A percentile compares a stretch with the other conserved stretches of the same genome.
These are phyloP conservation scores for Hemistola chrysoprasaria DNA, from an alignment of 2,888 invertebrate species.

Conservation along the genomic window DNA sequence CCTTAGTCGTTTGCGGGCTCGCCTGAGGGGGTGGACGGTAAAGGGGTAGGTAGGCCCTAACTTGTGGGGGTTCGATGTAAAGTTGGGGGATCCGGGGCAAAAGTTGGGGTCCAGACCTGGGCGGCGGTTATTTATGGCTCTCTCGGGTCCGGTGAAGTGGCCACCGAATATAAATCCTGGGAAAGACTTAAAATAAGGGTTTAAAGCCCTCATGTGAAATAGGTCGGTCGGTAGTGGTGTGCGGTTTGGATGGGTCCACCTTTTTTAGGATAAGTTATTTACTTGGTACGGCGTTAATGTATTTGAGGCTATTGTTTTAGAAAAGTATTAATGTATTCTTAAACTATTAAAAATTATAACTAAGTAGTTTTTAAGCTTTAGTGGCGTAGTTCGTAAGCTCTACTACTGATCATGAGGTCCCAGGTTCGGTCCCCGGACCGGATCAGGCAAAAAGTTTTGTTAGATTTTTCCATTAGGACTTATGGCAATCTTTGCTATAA, in stretches of 20 bases:
- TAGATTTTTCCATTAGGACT: too few relatives aligned
- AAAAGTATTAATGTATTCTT: too few relatives aligned
- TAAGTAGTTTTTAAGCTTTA: too few relatives aligned
- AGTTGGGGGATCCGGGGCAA: slow-evolving; percentile 36
- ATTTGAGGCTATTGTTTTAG: too few relatives aligned
- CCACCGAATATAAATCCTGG: slow-evolving; percentile 77
- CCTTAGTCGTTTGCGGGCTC: slow-evolving; percentile 74
- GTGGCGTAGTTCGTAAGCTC: too few relatives aligned
- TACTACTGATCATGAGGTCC: too few relatives aligned
- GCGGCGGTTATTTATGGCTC: slow-evolving; percentile 76
- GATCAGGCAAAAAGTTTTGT: too few relatives aligned
- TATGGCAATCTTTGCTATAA: too few relatives aligned
- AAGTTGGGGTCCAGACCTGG: slow-evolving; percentile 61
- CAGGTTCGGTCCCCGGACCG: too few relatives aligned
- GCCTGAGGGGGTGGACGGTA: slow-evolving; percentile 31
- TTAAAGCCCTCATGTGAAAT: slow-evolving; percentile 38
- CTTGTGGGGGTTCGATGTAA: slow-evolving; percentile 24
- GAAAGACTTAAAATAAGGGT: slow-evolving; percentile 71
- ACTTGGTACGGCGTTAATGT: slow-evolving; percentile 1
- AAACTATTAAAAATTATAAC: too few relatives aligned
- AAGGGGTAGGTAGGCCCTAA: slow-evolving; percentile 25
- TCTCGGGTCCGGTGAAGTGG: slow-evolving; percentile 77
- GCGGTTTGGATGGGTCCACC: slow-evolving; percentile 20
- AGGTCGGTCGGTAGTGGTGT: slow-evolving; percentile 32
- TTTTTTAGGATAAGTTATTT: slow-evolving; percentile 25